These are phyloP conservation scores for Chelon auratus DNA, from an alignment of 2,797 vertebrate species.

Conservation along the genomic window DNA sequence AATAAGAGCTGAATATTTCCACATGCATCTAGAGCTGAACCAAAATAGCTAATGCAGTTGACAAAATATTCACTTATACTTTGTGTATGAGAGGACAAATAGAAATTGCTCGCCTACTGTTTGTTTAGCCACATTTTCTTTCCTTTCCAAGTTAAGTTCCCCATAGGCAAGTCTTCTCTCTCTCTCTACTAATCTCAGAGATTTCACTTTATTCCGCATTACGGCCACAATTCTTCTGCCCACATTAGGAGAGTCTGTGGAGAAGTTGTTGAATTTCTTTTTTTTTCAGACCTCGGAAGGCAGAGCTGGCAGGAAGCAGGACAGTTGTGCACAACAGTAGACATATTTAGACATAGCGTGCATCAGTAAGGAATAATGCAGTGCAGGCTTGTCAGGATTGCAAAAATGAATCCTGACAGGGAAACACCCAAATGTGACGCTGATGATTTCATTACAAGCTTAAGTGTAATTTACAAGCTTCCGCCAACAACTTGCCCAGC, in stretches of 20 bases:
- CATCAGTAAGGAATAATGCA: slow-evolving; percentile 45
- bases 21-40: slow-evolving; percentile 8
- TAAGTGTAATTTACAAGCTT: slow-evolving; percentile 44
- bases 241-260: slow-evolving; percentile 7
- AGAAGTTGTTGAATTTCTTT: slow-evolving; percentile 17
- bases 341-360: slow-evolving; percentile 36
- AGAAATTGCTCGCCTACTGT: slow-evolving; percentile 2
- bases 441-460: slow-evolving; percentile 58
- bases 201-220: slow-evolving; percentile 28
- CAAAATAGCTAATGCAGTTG: slow-evolving; percentile 7
- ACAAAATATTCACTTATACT: slow-evolving; percentile 18
- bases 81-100: slow-evolving; percentile 9
- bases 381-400: slow-evolving; percentile 31
- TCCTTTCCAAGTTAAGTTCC: slow-evolving; percentile 43
- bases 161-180: slow-evolving; percentile 29
- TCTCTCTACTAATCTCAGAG: slow-evolving; percentile 23
- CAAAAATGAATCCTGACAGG: slow-evolving; percentile 58
- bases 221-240: slow-evolving; percentile 12
- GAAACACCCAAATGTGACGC: slow-evolving; percentile 40
- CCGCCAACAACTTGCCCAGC: slow-evolving; percentile 50
- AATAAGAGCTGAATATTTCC: slow-evolving; percentile 6
- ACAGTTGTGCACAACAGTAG: slow-evolving; percentile 12
- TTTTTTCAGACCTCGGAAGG: slow-evolving; percentile 22
- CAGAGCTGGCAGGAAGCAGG: slow-evolving; percentile 30
- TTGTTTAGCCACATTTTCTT: slow-evolving; percentile 4